These are phyloP conservation scores for Bettongia penicillata DNA, from an alignment of 2,113 vertebrate species.

Conservation along the genomic window DNA sequence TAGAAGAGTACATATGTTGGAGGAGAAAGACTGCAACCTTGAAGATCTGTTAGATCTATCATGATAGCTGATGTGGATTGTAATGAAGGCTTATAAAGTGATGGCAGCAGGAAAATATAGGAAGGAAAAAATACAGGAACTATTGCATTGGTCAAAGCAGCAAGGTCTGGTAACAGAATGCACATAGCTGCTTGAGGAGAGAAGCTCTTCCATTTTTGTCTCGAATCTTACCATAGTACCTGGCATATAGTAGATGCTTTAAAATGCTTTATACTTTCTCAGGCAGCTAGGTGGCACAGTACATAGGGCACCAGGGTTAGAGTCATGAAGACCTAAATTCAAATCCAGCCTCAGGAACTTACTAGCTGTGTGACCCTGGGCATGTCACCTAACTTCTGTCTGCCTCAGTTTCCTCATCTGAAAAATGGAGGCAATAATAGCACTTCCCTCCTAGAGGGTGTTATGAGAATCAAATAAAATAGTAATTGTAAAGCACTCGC, in stretches of 20 bases:
- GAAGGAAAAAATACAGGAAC: background rate
- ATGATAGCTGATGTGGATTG: background rate
- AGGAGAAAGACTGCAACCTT: no score
- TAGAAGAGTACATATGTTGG: background rate
- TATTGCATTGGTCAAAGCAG: background rate
- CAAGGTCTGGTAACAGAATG: background rate
- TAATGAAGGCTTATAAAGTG: background rate
- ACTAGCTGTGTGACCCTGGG: background rate
- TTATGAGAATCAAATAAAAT: background rate
- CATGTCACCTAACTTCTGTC: background rate
- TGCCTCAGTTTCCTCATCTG: background rate
- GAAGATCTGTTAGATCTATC: background rate
- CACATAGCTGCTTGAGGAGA: background rate
- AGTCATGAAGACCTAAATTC: background rate
- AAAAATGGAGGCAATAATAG: background rate
- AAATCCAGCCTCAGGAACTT: background rate
- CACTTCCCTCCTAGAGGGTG: background rate
- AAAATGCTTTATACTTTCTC: background rate
- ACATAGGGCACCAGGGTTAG: background rate
- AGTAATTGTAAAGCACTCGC: background rate
- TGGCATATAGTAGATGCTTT: background rate
- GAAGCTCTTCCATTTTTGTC: background rate
- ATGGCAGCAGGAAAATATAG: background rate
- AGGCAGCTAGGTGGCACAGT: background rate
- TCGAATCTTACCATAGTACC: background rate